Percentiles rank a stretch among this genome's conserved stretches.
Conservation (phyloP, 2,888 invertebrate genomes). For the Ectemnius lituratus region DNA sequence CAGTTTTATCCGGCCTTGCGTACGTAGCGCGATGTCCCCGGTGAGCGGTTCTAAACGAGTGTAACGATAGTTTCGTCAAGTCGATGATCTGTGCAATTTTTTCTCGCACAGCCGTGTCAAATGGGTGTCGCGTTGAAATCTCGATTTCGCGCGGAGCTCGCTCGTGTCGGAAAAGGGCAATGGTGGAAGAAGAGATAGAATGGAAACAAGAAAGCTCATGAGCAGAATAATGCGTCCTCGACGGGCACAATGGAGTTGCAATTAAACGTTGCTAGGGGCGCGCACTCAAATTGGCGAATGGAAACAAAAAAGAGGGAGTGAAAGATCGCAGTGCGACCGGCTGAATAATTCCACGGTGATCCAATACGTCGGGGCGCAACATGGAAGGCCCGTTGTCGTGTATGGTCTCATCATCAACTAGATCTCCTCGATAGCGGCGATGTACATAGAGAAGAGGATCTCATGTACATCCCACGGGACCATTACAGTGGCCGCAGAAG, state of each 20-base stretch:
- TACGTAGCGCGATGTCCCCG: neutral
- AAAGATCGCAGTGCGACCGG: neutral
- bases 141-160: neutral
- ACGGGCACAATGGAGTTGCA: neutral
- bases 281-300: neutral
- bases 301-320: neutral
- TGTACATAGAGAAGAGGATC: slow-evolving; percentile 37
- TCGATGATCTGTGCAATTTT: neutral
- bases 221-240: neutral
- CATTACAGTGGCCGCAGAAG: slow-evolving; percentile 58
- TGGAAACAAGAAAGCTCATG: no score
- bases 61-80: neutral
- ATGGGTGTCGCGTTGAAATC: neutral
- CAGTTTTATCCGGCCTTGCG: neutral
- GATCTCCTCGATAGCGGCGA: slow-evolving; percentile 6
- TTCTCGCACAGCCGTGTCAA: neutral
- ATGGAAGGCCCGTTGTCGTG: neutral
- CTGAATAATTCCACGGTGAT: no score
- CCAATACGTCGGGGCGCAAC: slow-evolving; percentile 4
- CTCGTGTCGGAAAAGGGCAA: neutral
- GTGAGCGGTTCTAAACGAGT: neutral
- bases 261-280: neutral
- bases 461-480: slow-evolving; percentile 47
- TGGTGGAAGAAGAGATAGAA: neutral
- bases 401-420: slow-evolving; percentile 25